Percentiles rank a stretch among this genome's conserved stretches.
Evolutionary conservation across 2,888 invertebrate species (phyloP).

Genomic region (Apodemia hepburni): DNA sequence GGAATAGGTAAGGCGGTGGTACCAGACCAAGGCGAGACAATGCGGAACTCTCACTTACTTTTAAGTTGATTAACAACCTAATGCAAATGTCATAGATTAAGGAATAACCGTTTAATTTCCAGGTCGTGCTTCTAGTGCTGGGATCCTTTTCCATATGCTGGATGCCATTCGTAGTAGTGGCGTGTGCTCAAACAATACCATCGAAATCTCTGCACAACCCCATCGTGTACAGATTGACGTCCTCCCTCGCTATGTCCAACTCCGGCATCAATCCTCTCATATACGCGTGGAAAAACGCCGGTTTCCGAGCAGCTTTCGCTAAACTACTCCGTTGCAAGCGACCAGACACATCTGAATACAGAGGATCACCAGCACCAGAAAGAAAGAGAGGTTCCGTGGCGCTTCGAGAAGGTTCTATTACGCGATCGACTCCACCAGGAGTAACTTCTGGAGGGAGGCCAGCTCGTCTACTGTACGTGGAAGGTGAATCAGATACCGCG

Average conservation of each 20-base stretch:
- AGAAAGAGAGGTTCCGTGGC: slow-evolving; percentile 72
- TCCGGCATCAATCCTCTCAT: slow-evolving; percentile 91
- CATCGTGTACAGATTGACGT: slow-evolving; percentile 82
- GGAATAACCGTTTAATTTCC: slow-evolving; percentile 39
- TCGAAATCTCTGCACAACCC: slow-evolving; percentile 72
- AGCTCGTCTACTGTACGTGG: slow-evolving; percentile 62
- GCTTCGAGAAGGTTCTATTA: slow-evolving; percentile 67
- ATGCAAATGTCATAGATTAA: not conserved
- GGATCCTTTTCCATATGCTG: slow-evolving; percentile 91
- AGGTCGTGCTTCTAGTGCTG: slow-evolving; percentile 88
- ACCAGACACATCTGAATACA: slow-evolving; percentile 79
- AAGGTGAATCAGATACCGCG: slow-evolving; percentile 53
- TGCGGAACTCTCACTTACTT: no score
- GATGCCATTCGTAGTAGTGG: slow-evolving; percentile 88
- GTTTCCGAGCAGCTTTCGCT: slow-evolving; percentile 86
- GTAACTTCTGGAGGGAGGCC: slow-evolving; percentile 61
- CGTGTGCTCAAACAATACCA: slow-evolving; percentile 80
- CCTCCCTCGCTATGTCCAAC: slow-evolving; percentile 88
- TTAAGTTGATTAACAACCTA: not conserved
- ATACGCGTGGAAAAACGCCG: slow-evolving; percentile 92
- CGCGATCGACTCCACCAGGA: slow-evolving; percentile 54
- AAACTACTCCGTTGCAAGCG: slow-evolving; percentile 83
- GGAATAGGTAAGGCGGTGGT: no score
- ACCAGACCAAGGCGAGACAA: no score
- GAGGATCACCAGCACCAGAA: slow-evolving; percentile 79